Conservation (phyloP, 2,797 vertebrate species). For the Apogon hyalosoma region DNA sequence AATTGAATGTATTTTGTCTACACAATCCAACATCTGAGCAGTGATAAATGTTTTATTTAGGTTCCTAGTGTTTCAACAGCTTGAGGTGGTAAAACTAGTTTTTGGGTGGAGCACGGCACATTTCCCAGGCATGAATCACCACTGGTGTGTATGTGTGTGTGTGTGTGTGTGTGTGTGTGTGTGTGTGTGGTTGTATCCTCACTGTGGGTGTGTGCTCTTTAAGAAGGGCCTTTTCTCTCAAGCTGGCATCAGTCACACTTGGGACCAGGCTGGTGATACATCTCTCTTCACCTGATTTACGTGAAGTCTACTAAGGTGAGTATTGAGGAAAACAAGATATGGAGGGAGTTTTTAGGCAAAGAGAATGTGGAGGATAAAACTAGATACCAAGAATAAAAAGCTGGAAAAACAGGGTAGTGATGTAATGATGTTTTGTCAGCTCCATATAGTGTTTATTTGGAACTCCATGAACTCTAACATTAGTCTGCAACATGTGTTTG, state of each 20-base stretch:
- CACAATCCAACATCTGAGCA: neutral
- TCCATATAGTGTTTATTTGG: neutral
- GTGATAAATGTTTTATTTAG: neutral
- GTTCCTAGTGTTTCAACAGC: neutral
- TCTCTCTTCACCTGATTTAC: conserved; percentile 20
- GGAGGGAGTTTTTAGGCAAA: neutral
- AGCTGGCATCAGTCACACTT: conserved; percentile 30
- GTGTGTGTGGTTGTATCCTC: too few relatives aligned
- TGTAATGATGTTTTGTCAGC: neutral
- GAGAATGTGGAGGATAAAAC: neutral
- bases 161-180: conserved; percentile 25
- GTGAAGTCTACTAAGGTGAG: conserved; percentile 55
- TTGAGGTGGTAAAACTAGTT: neutral
- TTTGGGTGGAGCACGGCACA: conserved; percentile 46
- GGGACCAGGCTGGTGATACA: conserved; percentile 11
- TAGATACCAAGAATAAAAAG: neutral
- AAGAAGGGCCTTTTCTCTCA: conserved; percentile 46
- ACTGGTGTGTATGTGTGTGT: conserved; percentile 1
- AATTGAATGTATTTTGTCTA: too few relatives aligned
- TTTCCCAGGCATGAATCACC: conserved; percentile 58
- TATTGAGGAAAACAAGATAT: neutral
- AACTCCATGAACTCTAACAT: neutral
- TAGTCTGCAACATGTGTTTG: neutral
- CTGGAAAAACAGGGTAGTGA: too few relatives aligned
- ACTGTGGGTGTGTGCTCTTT: conserved; percentile 31